Conservation (phyloP, 2,113 vertebrate genomes). For the Actenoides hombroni region DNA sequence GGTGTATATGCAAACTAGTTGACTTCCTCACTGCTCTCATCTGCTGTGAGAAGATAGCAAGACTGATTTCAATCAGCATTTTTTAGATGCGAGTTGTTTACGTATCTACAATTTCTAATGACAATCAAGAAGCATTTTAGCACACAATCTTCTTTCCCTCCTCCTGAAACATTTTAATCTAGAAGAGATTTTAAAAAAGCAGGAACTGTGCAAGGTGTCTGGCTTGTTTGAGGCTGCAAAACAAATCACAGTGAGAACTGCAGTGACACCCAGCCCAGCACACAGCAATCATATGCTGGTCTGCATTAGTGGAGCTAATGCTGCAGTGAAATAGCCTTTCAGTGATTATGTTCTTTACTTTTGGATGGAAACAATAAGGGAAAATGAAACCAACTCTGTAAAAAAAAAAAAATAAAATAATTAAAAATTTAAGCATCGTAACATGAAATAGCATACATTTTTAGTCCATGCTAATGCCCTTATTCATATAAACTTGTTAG, state of each 20-base stretch:
- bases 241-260: background rate
- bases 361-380: background rate
- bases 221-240: background rate
- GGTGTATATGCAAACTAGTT: background rate
- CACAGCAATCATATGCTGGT: rapidly evolving
- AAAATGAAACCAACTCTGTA: background rate
- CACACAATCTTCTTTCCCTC: background rate
- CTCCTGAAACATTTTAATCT: background rate
- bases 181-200: background rate
- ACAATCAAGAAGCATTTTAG: background rate
- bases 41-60: background rate
- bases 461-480: background rate
- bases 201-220: background rate
- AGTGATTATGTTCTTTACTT: background rate
- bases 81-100: conserved; percentile 5
- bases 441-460: background rate
- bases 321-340: rapidly evolving
- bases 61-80: background rate
- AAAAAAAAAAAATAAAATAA: background rate
- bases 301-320: background rate
- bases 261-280: background rate
- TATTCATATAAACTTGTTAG: background rate
- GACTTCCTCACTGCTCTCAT: background rate
- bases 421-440: background rate
- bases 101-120: background rate